A percentile compares a stretch with the other conserved stretches of the same genome.
Evolutionary conservation across 2,888 invertebrate genomes (phyloP).

Genomic region (Rhagonycha lutea): DNA sequence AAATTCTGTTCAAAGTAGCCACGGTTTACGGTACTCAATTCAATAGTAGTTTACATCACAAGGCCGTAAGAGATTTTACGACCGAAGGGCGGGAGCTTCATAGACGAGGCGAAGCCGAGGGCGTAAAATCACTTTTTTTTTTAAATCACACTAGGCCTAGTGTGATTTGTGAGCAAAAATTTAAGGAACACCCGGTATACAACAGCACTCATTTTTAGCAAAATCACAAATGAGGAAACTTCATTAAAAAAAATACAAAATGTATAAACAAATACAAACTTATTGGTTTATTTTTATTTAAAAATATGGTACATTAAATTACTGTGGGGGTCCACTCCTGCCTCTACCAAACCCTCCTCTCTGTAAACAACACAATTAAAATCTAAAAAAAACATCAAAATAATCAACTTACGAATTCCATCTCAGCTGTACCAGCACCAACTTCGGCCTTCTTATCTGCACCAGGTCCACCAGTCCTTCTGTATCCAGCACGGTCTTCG

Average conservation of each 20-base stretch:
- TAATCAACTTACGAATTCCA: conserved; percentile 76
- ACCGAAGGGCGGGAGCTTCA: too few relatives aligned
- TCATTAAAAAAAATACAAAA: background rate
- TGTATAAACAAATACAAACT: background rate
- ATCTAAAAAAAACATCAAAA: conserved; percentile 12
- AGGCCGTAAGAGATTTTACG: too few relatives aligned
- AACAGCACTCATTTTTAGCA: too few relatives aligned
- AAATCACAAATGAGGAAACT: too few relatives aligned
- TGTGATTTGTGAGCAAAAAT: too few relatives aligned
- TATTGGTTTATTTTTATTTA: background rate
- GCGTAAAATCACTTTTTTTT: too few relatives aligned
- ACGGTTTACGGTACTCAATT: too few relatives aligned
- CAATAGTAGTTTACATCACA: too few relatives aligned
- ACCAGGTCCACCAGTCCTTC: conserved; percentile 68
- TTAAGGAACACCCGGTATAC: too few relatives aligned
- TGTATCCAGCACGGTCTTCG: conserved; percentile 83
- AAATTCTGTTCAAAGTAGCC: too few relatives aligned
- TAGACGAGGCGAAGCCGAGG: too few relatives aligned
- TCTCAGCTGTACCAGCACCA: conserved; percentile 89
- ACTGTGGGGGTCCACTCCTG: conserved; percentile 59
- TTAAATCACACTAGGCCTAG: too few relatives aligned
- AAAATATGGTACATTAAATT: conserved; percentile 47
- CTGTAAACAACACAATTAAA: conserved; percentile 57
- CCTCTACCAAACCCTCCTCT: conserved; percentile 83
- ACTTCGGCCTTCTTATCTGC: conserved; percentile 95